Evolutionary conservation across 2,888 invertebrate species (phyloP).

Genomic region (Eilema griseolum): DNA sequence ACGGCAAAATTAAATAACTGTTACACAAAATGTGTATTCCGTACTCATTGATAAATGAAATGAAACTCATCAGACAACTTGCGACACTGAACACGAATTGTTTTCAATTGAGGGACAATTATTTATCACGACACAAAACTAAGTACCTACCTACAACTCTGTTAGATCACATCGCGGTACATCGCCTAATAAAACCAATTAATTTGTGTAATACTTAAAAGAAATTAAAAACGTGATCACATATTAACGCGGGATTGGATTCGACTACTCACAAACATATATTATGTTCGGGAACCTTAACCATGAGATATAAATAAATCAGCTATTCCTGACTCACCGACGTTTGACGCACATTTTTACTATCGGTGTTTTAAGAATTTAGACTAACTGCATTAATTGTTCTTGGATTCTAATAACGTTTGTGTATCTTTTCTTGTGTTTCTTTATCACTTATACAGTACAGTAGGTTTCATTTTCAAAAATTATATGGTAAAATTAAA

Average conservation of each 20-base stretch:
- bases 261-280: not conserved
- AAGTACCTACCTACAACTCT: slow-evolving; percentile 14
- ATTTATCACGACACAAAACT: slow-evolving; percentile 21
- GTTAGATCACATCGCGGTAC: slow-evolving; percentile 19
- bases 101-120: slow-evolving; percentile 43
- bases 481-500: too few species aligned
- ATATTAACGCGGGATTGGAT: not conserved
- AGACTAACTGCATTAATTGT: not conserved
- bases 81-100: slow-evolving; percentile 46
- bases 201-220: slow-evolving; percentile 21
- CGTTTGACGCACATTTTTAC: slow-evolving; percentile 6
- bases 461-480: too few species aligned
- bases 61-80: slow-evolving; percentile 13
- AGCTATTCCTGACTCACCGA: slow-evolving; percentile 18
- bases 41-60: slow-evolving; percentile 16
- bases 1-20: not conserved
- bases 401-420: not conserved
- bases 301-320: slow-evolving; percentile 43
- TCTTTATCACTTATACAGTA: too few species aligned
- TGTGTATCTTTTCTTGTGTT: not conserved
- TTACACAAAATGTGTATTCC: not conserved
- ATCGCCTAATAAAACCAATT: slow-evolving; percentile 18
- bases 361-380: slow-evolving; percentile 5
- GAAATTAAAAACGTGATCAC: slow-evolving; percentile 23
- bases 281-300: slow-evolving; percentile 19